phyloP scores from a whole-genome alignment of 2,113 vertebrate species.

The Scatophagus argus region DNA sequence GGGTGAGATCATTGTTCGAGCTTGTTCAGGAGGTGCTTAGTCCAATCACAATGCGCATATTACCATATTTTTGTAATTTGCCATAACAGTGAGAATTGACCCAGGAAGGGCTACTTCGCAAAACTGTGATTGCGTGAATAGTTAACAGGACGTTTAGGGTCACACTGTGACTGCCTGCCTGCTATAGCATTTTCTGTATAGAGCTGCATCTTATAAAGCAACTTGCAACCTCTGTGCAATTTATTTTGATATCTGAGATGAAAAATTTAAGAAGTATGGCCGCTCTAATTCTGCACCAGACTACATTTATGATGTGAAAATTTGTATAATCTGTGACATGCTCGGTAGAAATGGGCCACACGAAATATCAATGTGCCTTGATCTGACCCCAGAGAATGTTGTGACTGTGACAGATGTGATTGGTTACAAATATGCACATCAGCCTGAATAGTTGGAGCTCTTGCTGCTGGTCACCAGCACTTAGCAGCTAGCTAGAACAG shows the following conservation, averaged over 20 bases:
- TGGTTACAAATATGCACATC: slow-evolving; percentile 60
- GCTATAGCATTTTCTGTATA: slow-evolving; percentile 27
- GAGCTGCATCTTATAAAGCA: slow-evolving; percentile 61
- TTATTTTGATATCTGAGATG: slow-evolving; percentile 68
- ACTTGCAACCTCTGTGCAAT: slow-evolving; percentile 59
- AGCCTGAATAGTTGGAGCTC: slow-evolving; percentile 40
- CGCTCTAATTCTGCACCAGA: slow-evolving; percentile 66
- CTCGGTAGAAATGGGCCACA: slow-evolving; percentile 70
- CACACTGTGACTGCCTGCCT: slow-evolving; percentile 35
- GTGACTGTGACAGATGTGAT: slow-evolving; percentile 71
- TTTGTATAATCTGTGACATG: slow-evolving; percentile 69
- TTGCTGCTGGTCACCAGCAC: slow-evolving; percentile 65
- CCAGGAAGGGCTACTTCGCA: slow-evolving; percentile 48
- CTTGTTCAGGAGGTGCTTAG: slow-evolving; percentile 73
- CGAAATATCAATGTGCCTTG: slow-evolving; percentile 70
- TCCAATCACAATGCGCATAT: slow-evolving; percentile 69
- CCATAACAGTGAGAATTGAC: slow-evolving; percentile 67
- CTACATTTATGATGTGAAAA: slow-evolving; percentile 67
- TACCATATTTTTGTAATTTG: slow-evolving; percentile 75
- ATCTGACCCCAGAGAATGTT: slow-evolving; percentile 73
- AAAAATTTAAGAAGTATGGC: slow-evolving; percentile 67
- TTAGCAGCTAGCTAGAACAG: slow-evolving; percentile 19
- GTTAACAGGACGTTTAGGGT: slow-evolving; percentile 66
- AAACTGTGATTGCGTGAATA: slow-evolving; percentile 69
- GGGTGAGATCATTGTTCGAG: slow-evolving; percentile 78